Conservation (phyloP, 2,797 vertebrate species). For the Neoniphon sammara region DNA sequence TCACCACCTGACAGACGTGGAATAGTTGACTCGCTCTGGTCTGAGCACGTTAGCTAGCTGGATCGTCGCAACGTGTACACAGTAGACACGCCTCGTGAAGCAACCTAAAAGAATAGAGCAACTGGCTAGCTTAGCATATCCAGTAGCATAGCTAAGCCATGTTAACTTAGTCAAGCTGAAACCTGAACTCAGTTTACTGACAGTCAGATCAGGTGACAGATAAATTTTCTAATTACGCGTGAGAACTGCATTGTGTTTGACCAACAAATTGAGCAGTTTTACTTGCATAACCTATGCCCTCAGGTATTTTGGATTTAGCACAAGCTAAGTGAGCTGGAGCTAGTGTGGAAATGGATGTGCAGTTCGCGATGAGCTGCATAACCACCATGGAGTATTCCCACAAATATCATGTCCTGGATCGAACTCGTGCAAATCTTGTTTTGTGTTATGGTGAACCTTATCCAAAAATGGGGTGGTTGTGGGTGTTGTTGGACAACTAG, state of each 20-base stretch:
- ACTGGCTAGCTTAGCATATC: slow-evolving; percentile 48
- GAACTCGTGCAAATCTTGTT: neutral
- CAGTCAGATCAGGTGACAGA: slow-evolving; percentile 6
- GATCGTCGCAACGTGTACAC: slow-evolving; percentile 60
- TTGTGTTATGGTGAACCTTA: neutral
- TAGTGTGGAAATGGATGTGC: neutral
- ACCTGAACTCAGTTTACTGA: slow-evolving; percentile 18
- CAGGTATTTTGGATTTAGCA: neutral
- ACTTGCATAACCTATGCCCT: neutral
- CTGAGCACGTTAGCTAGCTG: neutral
- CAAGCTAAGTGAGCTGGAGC: neutral
- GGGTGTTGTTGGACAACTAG: neutral
- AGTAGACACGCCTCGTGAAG: slow-evolving; percentile 64
- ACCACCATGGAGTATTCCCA: neutral
- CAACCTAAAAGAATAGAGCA: neutral
- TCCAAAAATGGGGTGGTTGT: neutral
- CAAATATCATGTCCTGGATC: neutral
- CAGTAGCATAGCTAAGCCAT: slow-evolving; percentile 47
- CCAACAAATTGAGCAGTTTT: neutral
- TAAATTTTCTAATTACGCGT: neutral
- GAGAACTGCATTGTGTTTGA: slow-evolving; percentile 3
- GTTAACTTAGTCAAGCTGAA: slow-evolving; percentile 21
- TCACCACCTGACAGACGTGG: neutral
- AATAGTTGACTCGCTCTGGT: neutral
- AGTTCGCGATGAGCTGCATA: neutral